phyloP scores from a whole-genome alignment of 1,140 invertebrate genomes.

The Gonioctena quinquepunctata region DNA sequence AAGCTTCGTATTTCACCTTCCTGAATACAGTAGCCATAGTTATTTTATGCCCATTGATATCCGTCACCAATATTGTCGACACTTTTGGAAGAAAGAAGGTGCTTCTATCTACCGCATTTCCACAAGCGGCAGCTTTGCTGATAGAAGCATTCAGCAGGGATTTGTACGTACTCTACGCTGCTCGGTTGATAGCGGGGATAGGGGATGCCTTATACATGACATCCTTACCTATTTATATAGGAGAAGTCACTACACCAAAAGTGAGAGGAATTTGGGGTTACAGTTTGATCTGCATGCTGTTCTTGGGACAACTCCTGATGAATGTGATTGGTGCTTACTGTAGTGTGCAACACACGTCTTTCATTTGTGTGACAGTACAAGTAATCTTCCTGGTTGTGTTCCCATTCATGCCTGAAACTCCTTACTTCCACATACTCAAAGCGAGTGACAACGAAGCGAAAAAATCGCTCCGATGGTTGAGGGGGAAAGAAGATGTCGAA shows the following conservation, averaged over 20 bases:
- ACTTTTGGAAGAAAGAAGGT: constrained; percentile 38
- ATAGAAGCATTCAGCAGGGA: constrained; percentile 19
- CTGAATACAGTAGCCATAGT: constrained; percentile 18
- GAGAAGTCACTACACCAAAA: constrained; percentile 41
- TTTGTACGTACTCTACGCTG: constrained; percentile 50
- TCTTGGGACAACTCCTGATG: constrained; percentile 57
- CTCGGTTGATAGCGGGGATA: constrained; percentile 38
- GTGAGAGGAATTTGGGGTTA: constrained; percentile 47
- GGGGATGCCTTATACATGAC: constrained; percentile 36
- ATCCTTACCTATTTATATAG: constrained; percentile 36
- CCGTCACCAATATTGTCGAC: neutral
- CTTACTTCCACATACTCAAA: constrained; percentile 43
- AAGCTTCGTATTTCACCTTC: constrained; percentile 25
- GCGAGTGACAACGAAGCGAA: constrained; percentile 29
- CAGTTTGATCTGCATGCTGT: constrained; percentile 56
- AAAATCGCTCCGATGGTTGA: constrained; percentile 24
- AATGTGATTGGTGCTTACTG: constrained; percentile 44
- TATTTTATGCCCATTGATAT: neutral
- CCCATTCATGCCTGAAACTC: constrained; percentile 49
- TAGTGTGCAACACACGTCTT: constrained; percentile 22
- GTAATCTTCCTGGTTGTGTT: constrained; percentile 51
- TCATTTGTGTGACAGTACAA: constrained; percentile 20
- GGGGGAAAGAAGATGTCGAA: constrained; percentile 31
- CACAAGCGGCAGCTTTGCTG: constrained; percentile 11
- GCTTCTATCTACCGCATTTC: constrained; percentile 16